A percentile compares a stretch with the other conserved stretches of the same genome.
Evolutionary conservation across 2,113 vertebrate genomes (phyloP).

Genomic region (Sakesphorus luctuosus): DNA sequence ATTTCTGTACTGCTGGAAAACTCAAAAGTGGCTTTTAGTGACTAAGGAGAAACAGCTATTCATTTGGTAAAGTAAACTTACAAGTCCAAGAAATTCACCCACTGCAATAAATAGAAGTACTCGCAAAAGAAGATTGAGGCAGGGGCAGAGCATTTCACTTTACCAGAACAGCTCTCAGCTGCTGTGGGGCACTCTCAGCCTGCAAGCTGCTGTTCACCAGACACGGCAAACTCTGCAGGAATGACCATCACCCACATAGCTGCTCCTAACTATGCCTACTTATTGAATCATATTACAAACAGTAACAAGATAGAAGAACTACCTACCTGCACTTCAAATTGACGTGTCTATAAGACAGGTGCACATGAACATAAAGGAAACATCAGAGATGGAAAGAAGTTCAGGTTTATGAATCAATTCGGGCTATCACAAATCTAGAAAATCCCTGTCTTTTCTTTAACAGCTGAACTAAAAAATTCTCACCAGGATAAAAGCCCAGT

Average conservation of each 20-base stretch:
- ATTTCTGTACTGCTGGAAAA: background rate
- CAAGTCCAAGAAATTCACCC: background rate
- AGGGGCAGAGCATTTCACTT: background rate
- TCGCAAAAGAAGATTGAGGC: background rate
- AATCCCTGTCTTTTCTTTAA: background rate
- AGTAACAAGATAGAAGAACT: background rate
- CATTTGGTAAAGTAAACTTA: background rate
- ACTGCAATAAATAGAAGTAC: background rate
- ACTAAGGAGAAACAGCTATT: background rate
- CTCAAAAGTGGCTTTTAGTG: background rate
- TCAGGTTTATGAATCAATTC: background rate
- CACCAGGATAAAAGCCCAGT: background rate
- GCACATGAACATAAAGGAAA: accelerated
- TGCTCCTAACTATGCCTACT: accelerated
- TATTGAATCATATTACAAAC: background rate
- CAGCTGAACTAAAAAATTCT: background rate
- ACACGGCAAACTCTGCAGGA: background rate
- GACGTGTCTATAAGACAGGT: background rate
- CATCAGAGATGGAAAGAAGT: background rate
- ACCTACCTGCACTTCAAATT: background rate
- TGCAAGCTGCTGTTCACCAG: background rate
- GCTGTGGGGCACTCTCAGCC: background rate
- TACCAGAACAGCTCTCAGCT: background rate
- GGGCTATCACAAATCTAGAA: background rate
- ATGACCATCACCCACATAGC: background rate